Percentiles rank a stretch among this genome's conserved stretches.
These are phyloP conservation scores for Polylopha cassiicola DNA, from an alignment of 2,888 invertebrate species.

Conservation along the genomic window DNA sequence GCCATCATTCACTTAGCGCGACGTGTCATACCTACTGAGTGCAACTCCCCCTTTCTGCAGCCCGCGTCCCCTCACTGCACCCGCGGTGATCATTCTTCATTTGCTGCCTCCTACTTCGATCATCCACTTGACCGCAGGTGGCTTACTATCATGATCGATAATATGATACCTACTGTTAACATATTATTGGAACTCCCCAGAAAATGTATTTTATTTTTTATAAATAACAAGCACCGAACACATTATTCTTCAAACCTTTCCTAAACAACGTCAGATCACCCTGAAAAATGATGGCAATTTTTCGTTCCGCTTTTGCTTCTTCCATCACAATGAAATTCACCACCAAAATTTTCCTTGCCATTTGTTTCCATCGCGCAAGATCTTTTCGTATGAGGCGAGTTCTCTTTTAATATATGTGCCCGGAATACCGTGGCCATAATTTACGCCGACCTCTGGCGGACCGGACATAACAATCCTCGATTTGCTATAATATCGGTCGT, in stretches of 20 bases:
- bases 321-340: conserved; percentile 68
- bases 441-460: conserved; percentile 77
- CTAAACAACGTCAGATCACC: conserved; percentile 30
- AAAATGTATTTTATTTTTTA: no score
- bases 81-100: conserved; percentile 72
- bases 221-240: no score
- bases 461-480: conserved; percentile 79
- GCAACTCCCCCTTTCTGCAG: conserved; percentile 31
- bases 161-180: no score
- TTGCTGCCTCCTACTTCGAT: conserved; percentile 51
- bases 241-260: conserved; percentile 11
- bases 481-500: conserved; percentile 76
- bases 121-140: conserved; percentile 47
- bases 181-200: no score
- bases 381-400: conserved; percentile 77
- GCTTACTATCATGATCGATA: no score
- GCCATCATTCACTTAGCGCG: conserved; percentile 70
- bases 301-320: conserved; percentile 56
- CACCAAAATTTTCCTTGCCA: conserved; percentile 74
- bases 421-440: conserved; percentile 78
- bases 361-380: conserved; percentile 76
- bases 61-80: conserved; percentile 36
- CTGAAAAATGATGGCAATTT: conserved; percentile 58
- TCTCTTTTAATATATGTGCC: conserved; percentile 77
- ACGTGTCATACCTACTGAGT: conserved; percentile 49